Base-by-base conservation (phyloP, 2,888 invertebrate genomes). In the Erynnis tages region DNA sequence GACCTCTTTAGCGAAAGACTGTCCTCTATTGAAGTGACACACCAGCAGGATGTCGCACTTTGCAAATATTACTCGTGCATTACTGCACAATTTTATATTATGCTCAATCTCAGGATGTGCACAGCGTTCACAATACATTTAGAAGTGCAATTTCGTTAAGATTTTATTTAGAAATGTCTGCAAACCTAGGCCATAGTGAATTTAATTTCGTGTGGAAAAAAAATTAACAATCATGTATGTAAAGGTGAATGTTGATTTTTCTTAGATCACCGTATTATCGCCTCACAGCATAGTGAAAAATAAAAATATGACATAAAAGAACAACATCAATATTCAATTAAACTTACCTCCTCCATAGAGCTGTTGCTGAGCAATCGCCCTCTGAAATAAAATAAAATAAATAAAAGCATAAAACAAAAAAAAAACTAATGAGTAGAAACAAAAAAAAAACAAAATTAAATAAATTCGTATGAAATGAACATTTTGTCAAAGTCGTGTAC, bases 361-460 rank as follows among this genome's bases (percentile, higher is more conserved):
- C 65, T 93, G 93, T 74, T 93, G 92, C 59, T 91, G 93, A 59
- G 91, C 91, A 62, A 91, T 91, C 71, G 91, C 92, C 82, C 92
- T 93, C 94, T 94, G 92, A 58, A 93, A 49, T 38, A 49, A 49
- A 49, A 49, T 49, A 40, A 93, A 79, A 77, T 74, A 71, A 71
- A 71, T 69, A 67, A 65, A 64, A 53, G 71, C 70, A 65, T 59
- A 63, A 68, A 64, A 62, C 57, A 54, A 66, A 57, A 59, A 65
- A 57, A 57, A 46, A 59, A 55, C 16, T 52, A 53, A 49, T 44
- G 53, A 61, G 63, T 60, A 54, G 37, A 53, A 56, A 54, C 53
- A 5, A 35, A 54, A 50, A 44, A 37, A 19, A 11, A 34, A 34
- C 6, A 23, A 35, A 54, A 34, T 54, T 6, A 25, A n/a, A 30